phyloP scores from a whole-genome alignment of 53 echinoderm and acorn worm genomes.

The Patiria pectinifera region DNA sequence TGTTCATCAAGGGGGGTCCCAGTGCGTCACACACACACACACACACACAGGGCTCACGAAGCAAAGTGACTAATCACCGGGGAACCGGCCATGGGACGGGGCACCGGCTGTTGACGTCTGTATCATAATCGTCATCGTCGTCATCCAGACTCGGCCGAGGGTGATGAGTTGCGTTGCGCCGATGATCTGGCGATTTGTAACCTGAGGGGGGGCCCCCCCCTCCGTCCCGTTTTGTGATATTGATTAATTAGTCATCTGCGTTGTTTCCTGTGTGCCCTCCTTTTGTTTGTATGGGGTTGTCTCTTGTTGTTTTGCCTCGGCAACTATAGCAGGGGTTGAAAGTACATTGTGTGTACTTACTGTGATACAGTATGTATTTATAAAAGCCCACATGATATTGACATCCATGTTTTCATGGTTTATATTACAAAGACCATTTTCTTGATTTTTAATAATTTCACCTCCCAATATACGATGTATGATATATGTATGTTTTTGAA shows the following conservation, averaged over 20 bases:
- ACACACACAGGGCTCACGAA: not conserved
- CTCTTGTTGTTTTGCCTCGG: not conserved
- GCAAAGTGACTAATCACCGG: slow-evolving; percentile 46
- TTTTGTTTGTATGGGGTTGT: slow-evolving; percentile 2
- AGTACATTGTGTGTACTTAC: too few relatives aligned
- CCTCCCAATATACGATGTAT: not conserved
- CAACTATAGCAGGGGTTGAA: not conserved
- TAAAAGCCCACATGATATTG: not conserved
- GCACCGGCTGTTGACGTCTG: slow-evolving; percentile 53
- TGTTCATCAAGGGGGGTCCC: slow-evolving; percentile 1
- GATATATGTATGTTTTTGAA: not conserved
- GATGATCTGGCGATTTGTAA: slow-evolving; percentile 52
- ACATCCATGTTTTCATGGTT: not conserved
- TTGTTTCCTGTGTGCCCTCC: slow-evolving; percentile 46
- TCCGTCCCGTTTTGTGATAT: slow-evolving; percentile 15
- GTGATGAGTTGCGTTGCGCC: not conserved
- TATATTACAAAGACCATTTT: not conserved
- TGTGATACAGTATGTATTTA: not conserved
- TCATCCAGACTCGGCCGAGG: not conserved
- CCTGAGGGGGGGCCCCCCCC: not conserved
- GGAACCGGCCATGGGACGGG: slow-evolving; percentile 34
- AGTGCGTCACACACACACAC: slow-evolving; percentile 9
- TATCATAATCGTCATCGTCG: not conserved
- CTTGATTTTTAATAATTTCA: too few relatives aligned
- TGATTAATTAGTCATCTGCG: slow-evolving; percentile 50